Evolutionary conservation across 1,140 invertebrate species (phyloP).

Genomic region (Bombus ignitus): DNA sequence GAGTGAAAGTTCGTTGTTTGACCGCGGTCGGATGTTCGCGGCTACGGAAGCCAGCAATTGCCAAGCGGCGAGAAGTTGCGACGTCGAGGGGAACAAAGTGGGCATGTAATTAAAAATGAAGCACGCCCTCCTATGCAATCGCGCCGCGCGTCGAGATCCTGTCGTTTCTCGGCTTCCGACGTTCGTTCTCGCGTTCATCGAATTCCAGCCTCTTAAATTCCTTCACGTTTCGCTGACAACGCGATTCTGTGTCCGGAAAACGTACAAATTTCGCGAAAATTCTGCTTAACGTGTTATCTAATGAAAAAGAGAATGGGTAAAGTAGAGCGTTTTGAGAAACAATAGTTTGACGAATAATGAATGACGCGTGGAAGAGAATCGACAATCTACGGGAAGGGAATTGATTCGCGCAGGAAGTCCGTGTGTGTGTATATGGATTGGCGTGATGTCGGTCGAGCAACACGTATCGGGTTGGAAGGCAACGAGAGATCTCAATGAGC

Average conservation of each 20-base stretch:
- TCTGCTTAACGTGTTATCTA: no score
- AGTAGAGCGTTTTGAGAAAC: no score
- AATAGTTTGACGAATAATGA: not conserved
- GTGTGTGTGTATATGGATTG: not conserved
- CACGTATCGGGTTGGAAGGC: slow-evolving; percentile 29
- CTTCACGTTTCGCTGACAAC: no score
- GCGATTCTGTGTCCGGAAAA: no score
- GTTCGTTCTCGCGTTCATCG: no score
- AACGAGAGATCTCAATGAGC: slow-evolving; percentile 40
- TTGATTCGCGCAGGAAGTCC: not conserved
- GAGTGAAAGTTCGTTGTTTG: slow-evolving; percentile 40
- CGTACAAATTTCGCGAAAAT: no score
- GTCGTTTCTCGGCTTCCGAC: not conserved
- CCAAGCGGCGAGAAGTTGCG: not conserved
- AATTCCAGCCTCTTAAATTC: no score
- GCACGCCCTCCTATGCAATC: not conserved
- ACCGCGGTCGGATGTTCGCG: not conserved
- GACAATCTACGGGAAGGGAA: not conserved
- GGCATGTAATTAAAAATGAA: slow-evolving; percentile 42
- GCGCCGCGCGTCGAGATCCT: not conserved
- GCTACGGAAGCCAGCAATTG: not conserved
- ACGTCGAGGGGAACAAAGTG: not conserved
- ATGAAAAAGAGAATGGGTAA: no score
- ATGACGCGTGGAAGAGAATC: no score
- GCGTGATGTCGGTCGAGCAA: slow-evolving; percentile 40